These are phyloP conservation scores for Prosapia bicincta DNA, from an alignment of 2,888 invertebrate genomes.

Conservation along the genomic window DNA sequence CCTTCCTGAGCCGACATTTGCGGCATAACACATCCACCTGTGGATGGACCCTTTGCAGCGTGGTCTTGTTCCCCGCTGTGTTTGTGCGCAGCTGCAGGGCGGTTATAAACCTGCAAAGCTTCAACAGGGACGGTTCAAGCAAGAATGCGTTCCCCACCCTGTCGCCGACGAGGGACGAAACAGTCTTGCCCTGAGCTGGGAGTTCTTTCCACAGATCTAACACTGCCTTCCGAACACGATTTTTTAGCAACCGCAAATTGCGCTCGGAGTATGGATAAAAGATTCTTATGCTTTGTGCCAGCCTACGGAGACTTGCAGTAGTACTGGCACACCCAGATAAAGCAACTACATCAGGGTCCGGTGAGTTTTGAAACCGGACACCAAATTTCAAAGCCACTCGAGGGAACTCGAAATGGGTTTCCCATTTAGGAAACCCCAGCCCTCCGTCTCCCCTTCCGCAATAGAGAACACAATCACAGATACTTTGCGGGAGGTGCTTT, in stretches of 20 bases:
- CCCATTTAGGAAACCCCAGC: constrained; percentile 41
- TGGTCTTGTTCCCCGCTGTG: constrained; percentile 38
- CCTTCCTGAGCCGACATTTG: too few relatives aligned
- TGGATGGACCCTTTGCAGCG: too few relatives aligned
- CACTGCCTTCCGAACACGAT: too few relatives aligned
- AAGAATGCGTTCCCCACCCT: too few relatives aligned
- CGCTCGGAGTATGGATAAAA: not conserved
- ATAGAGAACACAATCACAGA: constrained; percentile 38
- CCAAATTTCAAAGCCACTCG: constrained; percentile 34
- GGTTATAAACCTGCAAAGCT: constrained; percentile 40
- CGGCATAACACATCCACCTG: too few relatives aligned
- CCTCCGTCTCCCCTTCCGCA: constrained; percentile 42
- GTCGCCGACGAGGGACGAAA: constrained; percentile 26
- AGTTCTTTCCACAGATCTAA: not conserved
- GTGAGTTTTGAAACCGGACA: constrained; percentile 7
- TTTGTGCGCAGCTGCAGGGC: constrained; percentile 40
- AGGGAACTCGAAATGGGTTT: constrained; percentile 34
- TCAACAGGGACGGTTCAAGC: too few relatives aligned
- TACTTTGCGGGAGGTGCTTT: constrained; percentile 39
- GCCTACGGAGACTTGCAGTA: too few relatives aligned
- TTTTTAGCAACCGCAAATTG: constrained; percentile 1
- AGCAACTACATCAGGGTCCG: constrained; percentile 4
- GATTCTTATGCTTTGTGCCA: not conserved
- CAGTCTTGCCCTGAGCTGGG: too few relatives aligned
- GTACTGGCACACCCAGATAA: not conserved